A percentile compares a stretch with the other conserved stretches of the same genome.
These are phyloP conservation scores for Amphipyra tragopoginis DNA, from an alignment of 2,888 invertebrate species.

Conservation along the genomic window DNA sequence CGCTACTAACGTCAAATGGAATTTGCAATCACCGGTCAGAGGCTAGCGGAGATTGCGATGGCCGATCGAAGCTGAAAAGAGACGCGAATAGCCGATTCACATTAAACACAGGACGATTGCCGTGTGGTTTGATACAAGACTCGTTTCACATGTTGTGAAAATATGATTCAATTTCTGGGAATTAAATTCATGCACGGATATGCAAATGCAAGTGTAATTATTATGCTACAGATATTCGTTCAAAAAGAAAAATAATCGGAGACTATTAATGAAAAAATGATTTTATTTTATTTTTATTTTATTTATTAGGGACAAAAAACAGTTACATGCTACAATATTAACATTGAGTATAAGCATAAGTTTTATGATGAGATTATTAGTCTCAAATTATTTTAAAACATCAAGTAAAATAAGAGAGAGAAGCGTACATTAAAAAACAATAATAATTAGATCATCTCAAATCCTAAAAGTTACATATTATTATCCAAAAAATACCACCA, in stretches of 20 bases:
- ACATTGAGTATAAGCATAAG: too few relatives aligned
- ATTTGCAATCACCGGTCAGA: conserved; percentile 40
- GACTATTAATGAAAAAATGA: too few relatives aligned
- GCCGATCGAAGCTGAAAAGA: conserved; percentile 15
- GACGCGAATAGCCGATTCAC: neutral
- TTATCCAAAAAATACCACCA: neutral
- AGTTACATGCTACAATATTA: too few relatives aligned
- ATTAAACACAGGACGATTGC: neutral
- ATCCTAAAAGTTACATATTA: neutral
- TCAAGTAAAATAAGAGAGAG: too few relatives aligned
- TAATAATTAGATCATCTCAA: neutral
- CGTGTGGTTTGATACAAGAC: neutral
- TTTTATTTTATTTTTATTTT: too few relatives aligned
- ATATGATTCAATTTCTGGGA: neutral
- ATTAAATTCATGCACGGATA: too few relatives aligned
- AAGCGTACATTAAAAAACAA: neutral
- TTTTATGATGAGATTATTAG: too few relatives aligned
- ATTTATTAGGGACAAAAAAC: too few relatives aligned
- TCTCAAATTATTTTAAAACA: too few relatives aligned
- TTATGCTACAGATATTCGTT: too few relatives aligned
- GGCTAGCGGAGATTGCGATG: conserved; percentile 40
- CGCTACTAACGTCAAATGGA: conserved; percentile 32
- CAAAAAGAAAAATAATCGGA: too few relatives aligned
- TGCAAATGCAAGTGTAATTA: too few relatives aligned
- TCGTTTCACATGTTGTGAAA: neutral